These are phyloP conservation scores for Schmidtea mediterranea DNA, from an alignment of 1,140 invertebrate genomes.

Conservation along the genomic window DNA sequence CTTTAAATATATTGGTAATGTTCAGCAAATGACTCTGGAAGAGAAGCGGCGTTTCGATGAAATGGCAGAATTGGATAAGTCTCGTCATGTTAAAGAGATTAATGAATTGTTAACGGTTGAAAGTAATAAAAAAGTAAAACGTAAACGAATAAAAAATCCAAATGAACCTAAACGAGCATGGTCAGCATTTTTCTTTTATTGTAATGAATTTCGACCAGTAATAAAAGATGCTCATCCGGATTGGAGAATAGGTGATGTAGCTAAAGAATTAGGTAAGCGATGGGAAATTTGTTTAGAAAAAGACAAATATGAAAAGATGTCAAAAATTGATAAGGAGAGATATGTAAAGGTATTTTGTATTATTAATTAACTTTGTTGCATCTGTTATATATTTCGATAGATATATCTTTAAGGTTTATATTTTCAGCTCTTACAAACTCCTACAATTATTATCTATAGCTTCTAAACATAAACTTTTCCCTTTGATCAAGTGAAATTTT, in stretches of 20 bases:
- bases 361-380: not conserved
- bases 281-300: conserved; percentile 67
- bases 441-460: too few relatives aligned
- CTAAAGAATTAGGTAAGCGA: conserved; percentile 74
- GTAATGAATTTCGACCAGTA: conserved; percentile 74
- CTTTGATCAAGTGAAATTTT: too few relatives aligned
- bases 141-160: conserved; percentile 52
- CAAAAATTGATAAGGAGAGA: conserved; percentile 68
- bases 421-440: too few relatives aligned
- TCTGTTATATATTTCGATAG: too few relatives aligned
- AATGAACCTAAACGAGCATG: conserved; percentile 92
- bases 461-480: too few relatives aligned
- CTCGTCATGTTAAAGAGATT: conserved; percentile 90
- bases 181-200: conserved; percentile 98
- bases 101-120: conserved; percentile 70
- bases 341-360: conserved; percentile 51
- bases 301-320: conserved; percentile 63
- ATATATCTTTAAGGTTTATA: too few relatives aligned
- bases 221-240: conserved; percentile 76
- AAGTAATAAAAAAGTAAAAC: conserved; percentile 68
- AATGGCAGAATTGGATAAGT: conserved; percentile 93
- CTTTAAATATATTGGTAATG: too few relatives aligned
- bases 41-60: conserved; percentile 37
- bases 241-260: conserved; percentile 78
- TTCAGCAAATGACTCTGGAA: conserved; percentile 13